A percentile compares a stretch with the other conserved stretches of the same genome.
Evolutionary conservation across 35 echinoderm and acorn worm species (phyloP).

Genomic region (Apostichopus californicus): DNA sequence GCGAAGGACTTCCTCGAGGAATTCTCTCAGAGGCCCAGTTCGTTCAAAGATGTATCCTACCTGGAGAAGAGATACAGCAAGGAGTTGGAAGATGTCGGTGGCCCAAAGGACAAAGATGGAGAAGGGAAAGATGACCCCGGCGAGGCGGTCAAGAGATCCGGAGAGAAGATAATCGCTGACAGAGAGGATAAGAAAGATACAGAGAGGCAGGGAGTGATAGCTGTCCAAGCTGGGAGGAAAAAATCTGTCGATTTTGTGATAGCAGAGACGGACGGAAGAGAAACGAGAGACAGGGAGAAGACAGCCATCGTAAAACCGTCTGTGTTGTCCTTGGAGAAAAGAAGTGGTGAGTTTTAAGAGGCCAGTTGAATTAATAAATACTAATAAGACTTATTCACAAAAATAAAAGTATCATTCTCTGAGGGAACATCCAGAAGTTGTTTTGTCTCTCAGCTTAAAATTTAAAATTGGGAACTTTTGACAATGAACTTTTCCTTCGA

Average conservation of each 20-base stretch:
- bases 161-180: background rate
- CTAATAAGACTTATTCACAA: no score
- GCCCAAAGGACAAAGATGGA: background rate
- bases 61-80: conserved; percentile 62
- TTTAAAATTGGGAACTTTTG: no score
- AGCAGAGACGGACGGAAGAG: background rate
- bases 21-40: conserved; percentile 62
- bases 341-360: background rate
- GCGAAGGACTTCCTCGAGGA: conserved; percentile 57
- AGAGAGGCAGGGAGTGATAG: background rate
- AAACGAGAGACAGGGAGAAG: background rate
- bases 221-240: conserved; percentile 36
- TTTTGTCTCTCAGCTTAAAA: no score
- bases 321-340: conserved; percentile 4
- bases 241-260: conserved; percentile 36
- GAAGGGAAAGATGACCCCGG: background rate
- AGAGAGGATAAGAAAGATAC: background rate
- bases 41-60: conserved; percentile 76
- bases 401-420: no score
- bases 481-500: no score
- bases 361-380: background rate
- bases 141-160: background rate
- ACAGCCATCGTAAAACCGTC: conserved; percentile 6
- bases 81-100: background rate
- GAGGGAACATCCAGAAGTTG: no score